Evolutionary conservation across 2,797 vertebrate genomes (phyloP), one percentile per base, ranked within the genome.

Genomic region (Poeciliopsis infans): DNA sequence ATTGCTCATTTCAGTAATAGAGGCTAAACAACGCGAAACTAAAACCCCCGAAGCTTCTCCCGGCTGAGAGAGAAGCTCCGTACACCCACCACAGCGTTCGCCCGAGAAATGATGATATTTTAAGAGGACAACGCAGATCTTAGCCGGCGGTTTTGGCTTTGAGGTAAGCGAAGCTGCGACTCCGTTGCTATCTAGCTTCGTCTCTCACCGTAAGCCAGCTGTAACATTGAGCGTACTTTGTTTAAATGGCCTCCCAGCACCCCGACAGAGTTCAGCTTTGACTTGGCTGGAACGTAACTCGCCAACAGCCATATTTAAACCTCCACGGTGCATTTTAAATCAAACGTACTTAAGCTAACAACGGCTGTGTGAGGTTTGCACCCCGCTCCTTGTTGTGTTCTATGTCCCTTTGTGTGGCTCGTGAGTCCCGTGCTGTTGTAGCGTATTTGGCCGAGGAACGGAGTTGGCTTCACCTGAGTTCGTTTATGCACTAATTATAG

Each of bases 121-220:
- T 96, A 86, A 93, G 86, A 76, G 78, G 88, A 92, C 85, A 61
- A 91, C 90, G 88, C 84, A 88, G 89, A 93, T 91, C 94, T 94
- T 92, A 90, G 90, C 93, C 94, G 94, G 95, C 91, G 94, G 92
- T 94, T 95, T 95, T 82, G 92, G 95, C 93, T 95, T 70, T 90
- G 94, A 95, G 96, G 96, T 96, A 94, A 96, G 96, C 87, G 88
- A 90, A 85, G 69, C 59, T 88, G 88, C n/a, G 84, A 84, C 81
- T 84, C 72, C 84, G 76, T 73, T 83, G 89, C 92, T 90, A 87
- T 86, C 53, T 87, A 90, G 90, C 88, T 86, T 51, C 81, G 36
- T 57, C 55, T 64, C 76, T 71, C 88, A 88, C 84, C 69, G 43
- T 25, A 86, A 93, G 83, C 90, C 94, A 94, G 91, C 93, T 93